A percentile compares a stretch with the other conserved stretches of the same genome.
phyloP scores from a whole-genome alignment of 2,888 invertebrate genomes.

The Heteromyza rotundicornis region DNA sequence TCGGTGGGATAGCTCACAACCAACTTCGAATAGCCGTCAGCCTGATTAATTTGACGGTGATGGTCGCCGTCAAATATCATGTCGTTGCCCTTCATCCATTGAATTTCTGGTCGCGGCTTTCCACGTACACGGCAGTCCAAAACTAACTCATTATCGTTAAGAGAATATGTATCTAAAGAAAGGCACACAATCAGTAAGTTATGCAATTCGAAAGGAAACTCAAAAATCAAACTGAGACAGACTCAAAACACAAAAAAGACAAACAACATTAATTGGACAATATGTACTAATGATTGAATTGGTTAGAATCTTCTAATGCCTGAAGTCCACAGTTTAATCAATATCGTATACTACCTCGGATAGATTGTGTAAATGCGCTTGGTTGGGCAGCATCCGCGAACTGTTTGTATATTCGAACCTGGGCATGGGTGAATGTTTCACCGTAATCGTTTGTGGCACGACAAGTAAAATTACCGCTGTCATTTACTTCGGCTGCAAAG shows the following conservation, averaged over 20 bases:
- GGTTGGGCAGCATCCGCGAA: slow-evolving; percentile 74
- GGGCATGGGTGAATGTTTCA: slow-evolving; percentile 72
- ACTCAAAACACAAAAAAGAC: slow-evolving; percentile 24
- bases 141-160: slow-evolving; percentile 74
- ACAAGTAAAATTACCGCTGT: slow-evolving; percentile 82
- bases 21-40: slow-evolving; percentile 77
- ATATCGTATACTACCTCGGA: slow-evolving; percentile 66
- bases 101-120: slow-evolving; percentile 74
- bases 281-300: slow-evolving; percentile 24
- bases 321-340: not conserved
- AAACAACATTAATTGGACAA: slow-evolving; percentile 30
- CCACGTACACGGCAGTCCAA: slow-evolving; percentile 82
- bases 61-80: slow-evolving; percentile 66
- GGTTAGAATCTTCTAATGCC: not conserved
- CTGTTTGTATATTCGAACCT: slow-evolving; percentile 75
- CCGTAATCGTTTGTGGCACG: slow-evolving; percentile 79
- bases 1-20: slow-evolving; percentile 71
- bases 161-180: slow-evolving; percentile 72
- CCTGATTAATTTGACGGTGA: slow-evolving; percentile 71
- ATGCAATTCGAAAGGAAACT: not conserved
- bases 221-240: too few relatives aligned
- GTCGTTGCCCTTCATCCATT: slow-evolving; percentile 78
- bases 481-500: slow-evolving; percentile 69
- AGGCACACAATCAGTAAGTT: not conserved
- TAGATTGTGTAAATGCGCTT: slow-evolving; percentile 76